phyloP scores from a whole-genome alignment of 2,888 invertebrate genomes.

The Phorcus lineatus region DNA sequence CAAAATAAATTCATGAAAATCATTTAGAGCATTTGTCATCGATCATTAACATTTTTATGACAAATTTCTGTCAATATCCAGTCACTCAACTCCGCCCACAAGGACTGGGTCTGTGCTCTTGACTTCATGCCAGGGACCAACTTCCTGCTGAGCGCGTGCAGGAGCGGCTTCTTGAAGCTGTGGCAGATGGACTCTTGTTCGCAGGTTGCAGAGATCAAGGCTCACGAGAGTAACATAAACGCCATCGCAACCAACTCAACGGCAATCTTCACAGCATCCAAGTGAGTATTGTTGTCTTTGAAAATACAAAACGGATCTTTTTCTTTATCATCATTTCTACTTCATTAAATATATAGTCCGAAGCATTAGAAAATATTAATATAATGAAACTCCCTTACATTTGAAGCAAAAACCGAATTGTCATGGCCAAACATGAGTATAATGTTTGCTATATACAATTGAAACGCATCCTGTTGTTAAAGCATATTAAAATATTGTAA shows the following conservation, averaged over 20 bases:
- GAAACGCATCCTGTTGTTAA: too few species aligned
- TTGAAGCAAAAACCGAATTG: too few species aligned
- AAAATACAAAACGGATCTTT: not conserved
- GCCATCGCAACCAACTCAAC: slow-evolving; percentile 81
- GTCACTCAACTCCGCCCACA: slow-evolving; percentile 89
- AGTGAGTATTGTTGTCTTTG: slow-evolving; percentile 80
- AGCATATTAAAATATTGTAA: too few species aligned
- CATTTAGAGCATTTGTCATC: too few species aligned
- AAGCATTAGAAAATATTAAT: too few species aligned
- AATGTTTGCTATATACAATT: too few species aligned
- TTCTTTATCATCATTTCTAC: too few species aligned
- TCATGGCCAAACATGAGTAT: too few species aligned
- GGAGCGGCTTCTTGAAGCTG: slow-evolving; percentile 85
- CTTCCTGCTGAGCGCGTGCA: slow-evolving; percentile 84
- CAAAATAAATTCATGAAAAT: too few species aligned
- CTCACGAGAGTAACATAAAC: slow-evolving; percentile 83
- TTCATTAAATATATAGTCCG: too few species aligned
- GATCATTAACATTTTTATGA: too few species aligned
- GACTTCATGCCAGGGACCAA: slow-evolving; percentile 79
- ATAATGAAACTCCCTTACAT: too few species aligned
- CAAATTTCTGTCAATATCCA: slow-evolving; percentile 57
- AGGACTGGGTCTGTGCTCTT: slow-evolving; percentile 90
- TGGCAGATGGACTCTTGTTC: slow-evolving; percentile 85
- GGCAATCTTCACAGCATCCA: slow-evolving; percentile 87
- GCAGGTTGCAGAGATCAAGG: slow-evolving; percentile 82